phyloP scores from a whole-genome alignment of 1,140 invertebrate genomes.

The Uloborus diversus region DNA sequence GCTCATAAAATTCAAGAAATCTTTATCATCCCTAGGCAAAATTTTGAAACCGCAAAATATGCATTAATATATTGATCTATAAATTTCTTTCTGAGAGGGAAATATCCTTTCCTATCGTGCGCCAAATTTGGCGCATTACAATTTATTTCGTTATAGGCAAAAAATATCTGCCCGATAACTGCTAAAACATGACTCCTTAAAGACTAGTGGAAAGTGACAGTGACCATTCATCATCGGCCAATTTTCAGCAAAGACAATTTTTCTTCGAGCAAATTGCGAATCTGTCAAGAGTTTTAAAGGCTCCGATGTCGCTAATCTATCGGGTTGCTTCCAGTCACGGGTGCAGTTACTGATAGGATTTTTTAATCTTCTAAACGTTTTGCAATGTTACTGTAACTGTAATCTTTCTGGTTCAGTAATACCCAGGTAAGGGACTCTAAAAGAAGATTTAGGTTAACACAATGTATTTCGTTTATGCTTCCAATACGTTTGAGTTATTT shows the following conservation, averaged over 20 bases:
- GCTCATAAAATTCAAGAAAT: slow-evolving; percentile 42
- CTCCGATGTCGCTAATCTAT: slow-evolving; percentile 44
- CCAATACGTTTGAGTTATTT: too few species aligned
- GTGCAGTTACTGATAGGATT: slow-evolving; percentile 24
- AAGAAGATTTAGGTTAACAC: background rate
- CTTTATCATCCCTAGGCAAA: slow-evolving; percentile 27
- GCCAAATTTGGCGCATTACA: slow-evolving; percentile 47
- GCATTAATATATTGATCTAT: slow-evolving; percentile 48
- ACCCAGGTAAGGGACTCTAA: slow-evolving; percentile 15
- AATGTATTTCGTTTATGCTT: background rate
- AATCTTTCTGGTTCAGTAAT: slow-evolving; percentile 25
- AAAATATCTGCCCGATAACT: background rate
- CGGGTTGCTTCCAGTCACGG: slow-evolving; percentile 31
- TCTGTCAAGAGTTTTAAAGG: slow-evolving; percentile 53
- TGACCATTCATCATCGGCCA: slow-evolving; percentile 35
- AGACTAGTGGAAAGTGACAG: slow-evolving; percentile 7
- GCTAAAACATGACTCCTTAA: slow-evolving; percentile 44
- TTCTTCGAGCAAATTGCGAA: slow-evolving; percentile 46
- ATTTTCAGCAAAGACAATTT: slow-evolving; percentile 46
- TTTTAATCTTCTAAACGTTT: slow-evolving; percentile 51
- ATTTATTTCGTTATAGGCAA: slow-evolving; percentile 25
- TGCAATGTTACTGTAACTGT: slow-evolving; percentile 22
- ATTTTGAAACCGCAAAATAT: slow-evolving; percentile 24
- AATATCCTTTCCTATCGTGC: background rate
- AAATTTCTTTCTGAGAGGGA: slow-evolving; percentile 36